These are phyloP conservation scores for Tragelaphus strepsiceros DNA, from an alignment of 2,113 vertebrate genomes.

Conservation along the genomic window DNA sequence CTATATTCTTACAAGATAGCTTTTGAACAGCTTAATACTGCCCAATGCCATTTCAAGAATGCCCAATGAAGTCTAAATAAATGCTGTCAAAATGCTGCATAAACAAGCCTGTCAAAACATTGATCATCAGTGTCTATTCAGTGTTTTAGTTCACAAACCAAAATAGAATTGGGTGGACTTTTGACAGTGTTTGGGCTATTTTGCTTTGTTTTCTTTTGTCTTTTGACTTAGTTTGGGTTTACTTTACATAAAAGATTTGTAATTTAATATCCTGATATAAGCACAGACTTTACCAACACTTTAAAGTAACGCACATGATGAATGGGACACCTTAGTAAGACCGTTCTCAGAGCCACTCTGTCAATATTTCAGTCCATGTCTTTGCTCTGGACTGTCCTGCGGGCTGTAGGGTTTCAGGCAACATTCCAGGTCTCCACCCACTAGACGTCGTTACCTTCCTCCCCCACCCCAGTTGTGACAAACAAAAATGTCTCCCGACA, in stretches of 20 bases:
- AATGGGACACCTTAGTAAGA: not conserved
- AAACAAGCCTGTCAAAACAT: not conserved
- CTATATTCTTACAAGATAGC: not conserved
- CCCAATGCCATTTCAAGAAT: not conserved
- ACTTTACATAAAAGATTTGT: not conserved
- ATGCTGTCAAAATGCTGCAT: not conserved
- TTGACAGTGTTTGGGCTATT: not conserved
- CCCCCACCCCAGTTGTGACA: accelerated
- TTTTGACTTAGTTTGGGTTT: not conserved
- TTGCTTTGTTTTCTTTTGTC: not conserved
- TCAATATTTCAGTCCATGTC: not conserved
- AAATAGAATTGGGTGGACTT: not conserved
- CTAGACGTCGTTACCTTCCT: not conserved
- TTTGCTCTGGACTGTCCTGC: not conserved
- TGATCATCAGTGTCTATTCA: not conserved
- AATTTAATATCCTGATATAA: not conserved
- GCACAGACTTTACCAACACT: not conserved
- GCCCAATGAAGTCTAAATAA: not conserved
- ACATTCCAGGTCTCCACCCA: not conserved
- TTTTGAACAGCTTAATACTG: not conserved
- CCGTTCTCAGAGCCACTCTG: not conserved
- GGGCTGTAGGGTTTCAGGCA: accelerated
- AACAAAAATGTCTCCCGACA: not conserved
- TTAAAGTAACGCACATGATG: not conserved
- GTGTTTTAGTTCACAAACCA: not conserved